These are phyloP conservation scores for Odontomyia ornata DNA, from an alignment of 2,888 invertebrate species.

Conservation along the genomic window DNA sequence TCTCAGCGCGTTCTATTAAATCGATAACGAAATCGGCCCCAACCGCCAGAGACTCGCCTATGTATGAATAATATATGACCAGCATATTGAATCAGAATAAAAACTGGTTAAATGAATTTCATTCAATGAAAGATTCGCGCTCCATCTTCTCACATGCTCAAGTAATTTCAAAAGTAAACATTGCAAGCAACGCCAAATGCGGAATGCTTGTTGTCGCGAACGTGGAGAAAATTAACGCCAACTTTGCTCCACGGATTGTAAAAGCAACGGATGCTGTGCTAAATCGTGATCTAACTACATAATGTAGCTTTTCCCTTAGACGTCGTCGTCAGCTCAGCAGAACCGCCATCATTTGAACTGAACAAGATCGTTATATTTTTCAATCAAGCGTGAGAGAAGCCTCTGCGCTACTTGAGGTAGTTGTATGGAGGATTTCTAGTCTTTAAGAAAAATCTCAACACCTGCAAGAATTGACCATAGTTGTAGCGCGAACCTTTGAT, in stretches of 20 bases:
- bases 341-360: neutral
- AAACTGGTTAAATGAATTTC: neutral
- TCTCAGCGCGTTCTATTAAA: no score
- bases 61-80: no score
- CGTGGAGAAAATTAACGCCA: neutral
- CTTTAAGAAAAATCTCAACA: neutral
- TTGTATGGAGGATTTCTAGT: neutral
- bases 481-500: no score
- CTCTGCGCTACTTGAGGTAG: neutral
- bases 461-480: neutral
- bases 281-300: slow-evolving; percentile 1
- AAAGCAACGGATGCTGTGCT: slow-evolving; percentile 9
- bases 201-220: neutral
- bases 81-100: no score
- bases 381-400: neutral
- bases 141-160: neutral
- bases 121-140: neutral
- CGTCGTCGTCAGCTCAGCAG: neutral
- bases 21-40: no score
- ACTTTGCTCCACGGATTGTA: neutral
- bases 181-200: neutral
- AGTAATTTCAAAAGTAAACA: slow-evolving; percentile 6
- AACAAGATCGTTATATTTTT: slow-evolving; percentile 8
- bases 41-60: no score
- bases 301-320: slow-evolving; percentile 1